phyloP scores from a whole-genome alignment of 2,113 vertebrate genomes.

The Brevimyrus niger region DNA sequence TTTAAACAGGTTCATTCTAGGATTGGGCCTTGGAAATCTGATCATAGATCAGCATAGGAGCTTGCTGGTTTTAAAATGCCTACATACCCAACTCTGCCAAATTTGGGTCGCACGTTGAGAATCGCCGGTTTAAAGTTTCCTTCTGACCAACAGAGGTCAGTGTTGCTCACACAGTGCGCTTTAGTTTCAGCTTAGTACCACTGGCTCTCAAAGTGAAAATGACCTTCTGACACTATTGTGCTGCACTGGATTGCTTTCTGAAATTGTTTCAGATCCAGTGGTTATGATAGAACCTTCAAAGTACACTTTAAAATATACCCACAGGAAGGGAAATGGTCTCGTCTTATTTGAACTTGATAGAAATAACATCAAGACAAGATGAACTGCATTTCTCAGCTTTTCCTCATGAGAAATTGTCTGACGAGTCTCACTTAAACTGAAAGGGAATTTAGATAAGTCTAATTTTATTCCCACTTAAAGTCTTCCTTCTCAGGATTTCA shows the following conservation, averaged over 20 bases:
- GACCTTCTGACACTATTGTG: background rate
- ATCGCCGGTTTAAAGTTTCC: background rate
- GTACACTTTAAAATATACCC: background rate
- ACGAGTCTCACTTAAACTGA: background rate
- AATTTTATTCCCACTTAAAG: background rate
- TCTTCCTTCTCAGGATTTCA: background rate
- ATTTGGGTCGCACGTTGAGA: too few relatives aligned
- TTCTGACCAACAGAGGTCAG: background rate
- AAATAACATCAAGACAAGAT: background rate
- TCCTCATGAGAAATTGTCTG: background rate
- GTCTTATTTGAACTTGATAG: background rate
- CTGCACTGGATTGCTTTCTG: background rate
- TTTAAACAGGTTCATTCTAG: too few relatives aligned
- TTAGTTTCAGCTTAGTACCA: background rate
- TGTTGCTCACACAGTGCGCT: background rate
- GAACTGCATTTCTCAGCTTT: background rate
- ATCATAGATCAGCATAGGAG: too few relatives aligned
- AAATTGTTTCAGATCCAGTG: background rate
- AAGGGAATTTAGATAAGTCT: background rate
- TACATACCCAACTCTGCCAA: too few relatives aligned
- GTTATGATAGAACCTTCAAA: background rate
- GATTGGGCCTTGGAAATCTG: too few relatives aligned
- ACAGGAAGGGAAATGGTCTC: background rate
- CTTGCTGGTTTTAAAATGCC: too few relatives aligned
- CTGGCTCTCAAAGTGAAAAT: background rate